Percentiles rank a stretch among this genome's conserved stretches.
These are phyloP conservation scores for Melinaea marsaeus DNA, from an alignment of 2,888 invertebrate genomes.

Conservation along the genomic window DNA sequence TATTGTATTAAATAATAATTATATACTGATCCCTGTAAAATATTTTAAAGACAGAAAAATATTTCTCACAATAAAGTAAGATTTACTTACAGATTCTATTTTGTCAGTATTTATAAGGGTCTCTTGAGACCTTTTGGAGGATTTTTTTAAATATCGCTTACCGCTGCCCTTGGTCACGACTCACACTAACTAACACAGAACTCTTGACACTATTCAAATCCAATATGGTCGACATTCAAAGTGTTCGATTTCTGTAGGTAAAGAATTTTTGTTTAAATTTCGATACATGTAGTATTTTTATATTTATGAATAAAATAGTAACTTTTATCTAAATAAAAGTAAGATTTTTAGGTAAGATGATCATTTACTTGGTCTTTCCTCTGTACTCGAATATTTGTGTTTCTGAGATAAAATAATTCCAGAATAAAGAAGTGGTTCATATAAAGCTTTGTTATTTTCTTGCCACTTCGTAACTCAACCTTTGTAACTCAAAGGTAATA, in stretches of 20 bases:
- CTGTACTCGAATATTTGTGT: too few relatives aligned
- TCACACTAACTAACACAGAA: conserved; percentile 29
- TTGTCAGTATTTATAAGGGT: conserved; percentile 29
- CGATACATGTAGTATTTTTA: neutral
- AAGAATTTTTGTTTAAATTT: conserved; percentile 11
- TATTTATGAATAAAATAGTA: too few relatives aligned
- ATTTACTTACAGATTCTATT: conserved; percentile 12
- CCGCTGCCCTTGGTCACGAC: conserved; percentile 38
- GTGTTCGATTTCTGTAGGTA: conserved; percentile 24
- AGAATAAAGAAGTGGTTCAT: too few relatives aligned
- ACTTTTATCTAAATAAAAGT: too few relatives aligned
- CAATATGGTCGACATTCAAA: conserved; percentile 39
- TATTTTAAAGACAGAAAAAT: too few relatives aligned
- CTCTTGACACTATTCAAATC: conserved; percentile 52
- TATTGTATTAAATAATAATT: too few relatives aligned
- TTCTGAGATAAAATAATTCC: too few relatives aligned
- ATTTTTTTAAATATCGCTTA: conserved; percentile 61
- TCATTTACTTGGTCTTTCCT: too few relatives aligned
- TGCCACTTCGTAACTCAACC: neutral
- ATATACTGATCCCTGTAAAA: too few relatives aligned
- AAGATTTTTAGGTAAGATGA: too few relatives aligned
- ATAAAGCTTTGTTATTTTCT: too few relatives aligned
- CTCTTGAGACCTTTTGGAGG: conserved; percentile 38
- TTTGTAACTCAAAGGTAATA: neutral
- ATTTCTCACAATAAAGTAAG: too few relatives aligned